These are phyloP conservation scores for human DNA, from an alignment of 2,113 vertebrate genomes.

Conservation along the genomic window DNA sequence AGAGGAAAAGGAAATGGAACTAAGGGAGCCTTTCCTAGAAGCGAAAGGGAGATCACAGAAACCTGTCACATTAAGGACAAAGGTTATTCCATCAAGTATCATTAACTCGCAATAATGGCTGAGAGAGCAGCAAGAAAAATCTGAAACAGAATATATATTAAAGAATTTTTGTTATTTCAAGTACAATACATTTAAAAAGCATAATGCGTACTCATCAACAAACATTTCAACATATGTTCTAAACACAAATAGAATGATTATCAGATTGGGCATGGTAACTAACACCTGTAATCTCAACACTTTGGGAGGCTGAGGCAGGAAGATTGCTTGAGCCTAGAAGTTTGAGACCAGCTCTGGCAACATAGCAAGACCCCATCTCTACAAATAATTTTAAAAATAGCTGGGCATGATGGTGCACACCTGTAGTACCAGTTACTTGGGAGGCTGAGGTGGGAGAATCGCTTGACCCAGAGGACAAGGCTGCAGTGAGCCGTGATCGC, in stretches of 20 bases:
- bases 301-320: no score
- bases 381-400: no score
- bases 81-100: neutral
- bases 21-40: neutral
- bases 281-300: no score
- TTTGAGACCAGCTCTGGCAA: no score
- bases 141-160: neutral
- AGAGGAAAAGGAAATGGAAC: neutral
- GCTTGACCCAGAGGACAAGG: no score
- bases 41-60: neutral
- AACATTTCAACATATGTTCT: conserved; percentile 14
- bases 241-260: neutral
- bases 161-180: neutral
- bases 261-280: no score
- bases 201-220: neutral
- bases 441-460: no score
- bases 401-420: no score
- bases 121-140: neutral
- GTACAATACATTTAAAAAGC: neutral
- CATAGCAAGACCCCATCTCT: no score
- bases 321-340: no score
- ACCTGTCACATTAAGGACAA: neutral
- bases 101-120: neutral
- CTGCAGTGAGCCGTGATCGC: no score
- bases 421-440: no score